Conservation (phyloP, 2,797 vertebrate species). For the Simalia tracyae region DNA sequence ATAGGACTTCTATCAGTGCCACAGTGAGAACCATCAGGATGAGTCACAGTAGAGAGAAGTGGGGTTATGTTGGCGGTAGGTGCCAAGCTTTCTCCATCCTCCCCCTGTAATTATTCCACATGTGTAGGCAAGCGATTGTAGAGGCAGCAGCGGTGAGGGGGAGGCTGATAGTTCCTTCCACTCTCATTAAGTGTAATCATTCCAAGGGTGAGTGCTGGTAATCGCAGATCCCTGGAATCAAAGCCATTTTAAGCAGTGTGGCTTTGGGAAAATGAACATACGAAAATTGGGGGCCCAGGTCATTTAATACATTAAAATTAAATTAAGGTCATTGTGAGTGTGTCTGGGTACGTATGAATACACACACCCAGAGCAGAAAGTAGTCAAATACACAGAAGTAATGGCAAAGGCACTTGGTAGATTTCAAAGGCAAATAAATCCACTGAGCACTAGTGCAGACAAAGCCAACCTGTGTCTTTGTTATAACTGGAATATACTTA, state of each 20-base stretch:
- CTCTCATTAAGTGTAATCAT: constrained; percentile 55
- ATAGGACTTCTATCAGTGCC: constrained; percentile 25
- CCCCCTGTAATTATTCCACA: constrained; percentile 61
- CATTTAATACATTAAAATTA: not conserved
- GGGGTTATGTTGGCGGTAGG: constrained; percentile 58
- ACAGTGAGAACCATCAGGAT: constrained; percentile 22
- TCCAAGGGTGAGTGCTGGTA: constrained; percentile 33
- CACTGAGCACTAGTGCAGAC: not conserved
- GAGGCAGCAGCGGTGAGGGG: constrained; percentile 50
- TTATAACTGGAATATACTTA: not conserved
- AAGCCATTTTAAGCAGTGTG: constrained; percentile 31
- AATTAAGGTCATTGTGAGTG: not conserved
- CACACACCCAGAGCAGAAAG: not conserved
- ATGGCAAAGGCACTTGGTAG: fast-evolving
- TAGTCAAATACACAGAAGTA: not conserved
- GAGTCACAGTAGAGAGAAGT: constrained; percentile 57
- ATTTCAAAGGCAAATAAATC: not conserved
- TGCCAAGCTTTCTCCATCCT: constrained; percentile 59
- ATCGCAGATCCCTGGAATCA: constrained; percentile 24
- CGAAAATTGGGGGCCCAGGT: not conserved
- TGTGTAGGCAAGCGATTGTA: constrained; percentile 59
- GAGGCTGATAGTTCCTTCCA: constrained; percentile 63
- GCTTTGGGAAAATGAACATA: not conserved
- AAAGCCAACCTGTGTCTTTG: not conserved
- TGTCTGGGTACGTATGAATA: not conserved